phyloP scores from a whole-genome alignment of 2,888 invertebrate species.

The Apodemia duryi region DNA sequence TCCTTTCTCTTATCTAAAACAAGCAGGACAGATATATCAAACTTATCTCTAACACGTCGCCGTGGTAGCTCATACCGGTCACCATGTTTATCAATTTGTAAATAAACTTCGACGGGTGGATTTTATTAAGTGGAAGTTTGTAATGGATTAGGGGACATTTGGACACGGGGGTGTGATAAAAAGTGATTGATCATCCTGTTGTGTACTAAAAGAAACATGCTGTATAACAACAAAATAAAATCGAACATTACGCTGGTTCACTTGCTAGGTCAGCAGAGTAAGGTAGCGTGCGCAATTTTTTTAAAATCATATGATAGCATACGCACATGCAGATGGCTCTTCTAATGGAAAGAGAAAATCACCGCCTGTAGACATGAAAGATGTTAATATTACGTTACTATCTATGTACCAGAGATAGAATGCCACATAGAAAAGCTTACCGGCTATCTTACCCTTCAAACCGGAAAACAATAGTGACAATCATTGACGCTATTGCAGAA shows the following conservation, averaged over 20 bases:
- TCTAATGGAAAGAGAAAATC: too few relatives aligned
- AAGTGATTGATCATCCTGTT: conserved; percentile 43
- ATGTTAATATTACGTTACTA: too few relatives aligned
- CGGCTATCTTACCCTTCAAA: too few relatives aligned
- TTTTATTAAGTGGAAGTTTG: conserved; percentile 61
- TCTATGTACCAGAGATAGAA: too few relatives aligned
- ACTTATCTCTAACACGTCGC: conserved; percentile 37
- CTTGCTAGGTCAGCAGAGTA: too few relatives aligned
- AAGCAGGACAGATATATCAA: conserved; percentile 25
- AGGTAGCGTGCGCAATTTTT: too few relatives aligned
- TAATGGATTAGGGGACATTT: conserved; percentile 52
- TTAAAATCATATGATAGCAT: too few relatives aligned
- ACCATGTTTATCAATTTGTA: conserved; percentile 59
- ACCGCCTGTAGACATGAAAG: too few relatives aligned
- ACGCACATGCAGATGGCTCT: too few relatives aligned
- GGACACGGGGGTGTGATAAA: conserved; percentile 45
- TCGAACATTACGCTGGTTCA: neutral
- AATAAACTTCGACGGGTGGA: conserved; percentile 52
- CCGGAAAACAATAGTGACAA: too few relatives aligned
- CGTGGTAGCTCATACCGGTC: conserved; percentile 48
- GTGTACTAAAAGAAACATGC: neutral
- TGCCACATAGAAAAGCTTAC: too few relatives aligned
- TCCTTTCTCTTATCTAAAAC: conserved; percentile 15
- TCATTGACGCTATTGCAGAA: too few relatives aligned
- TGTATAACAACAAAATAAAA: neutral